These are phyloP conservation scores for Apoda limacodes DNA, from an alignment of 2,888 invertebrate species.

Conservation along the genomic window DNA sequence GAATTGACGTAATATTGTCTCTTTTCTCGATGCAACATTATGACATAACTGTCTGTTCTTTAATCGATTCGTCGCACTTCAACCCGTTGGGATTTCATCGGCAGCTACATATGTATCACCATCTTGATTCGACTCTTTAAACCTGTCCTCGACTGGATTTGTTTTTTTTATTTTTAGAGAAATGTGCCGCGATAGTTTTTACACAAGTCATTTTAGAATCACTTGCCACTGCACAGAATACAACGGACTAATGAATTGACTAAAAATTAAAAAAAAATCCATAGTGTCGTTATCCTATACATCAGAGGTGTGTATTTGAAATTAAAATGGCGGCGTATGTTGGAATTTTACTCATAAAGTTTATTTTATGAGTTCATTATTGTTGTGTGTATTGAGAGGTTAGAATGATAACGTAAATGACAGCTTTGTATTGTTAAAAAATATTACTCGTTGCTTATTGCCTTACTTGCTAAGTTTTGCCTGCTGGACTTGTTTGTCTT, in stretches of 20 bases:
- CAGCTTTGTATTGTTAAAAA: no score
- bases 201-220: constrained; percentile 14
- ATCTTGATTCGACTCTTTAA: constrained; percentile 37
- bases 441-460: no score
- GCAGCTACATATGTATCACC: constrained; percentile 26
- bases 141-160: constrained; percentile 48
- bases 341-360: no score
- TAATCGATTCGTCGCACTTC: constrained; percentile 57
- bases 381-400: no score
- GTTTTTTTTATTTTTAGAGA: constrained; percentile 36
- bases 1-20: constrained; percentile 32
- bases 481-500: no score
- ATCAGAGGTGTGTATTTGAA: constrained; percentile 5
- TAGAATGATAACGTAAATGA: no score
- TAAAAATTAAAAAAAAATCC: no score
- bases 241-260: no score
- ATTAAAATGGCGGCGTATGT: no score
- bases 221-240: constrained; percentile 5
- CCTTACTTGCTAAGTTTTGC: no score
- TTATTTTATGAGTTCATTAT: no score
- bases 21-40: constrained; percentile 39
- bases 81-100: constrained; percentile 37
- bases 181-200: constrained; percentile 22
- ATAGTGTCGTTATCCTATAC: background rate
- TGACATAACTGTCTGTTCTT: constrained; percentile 36